Percentiles rank a stretch among this genome's conserved stretches.
Conservation (phyloP, 1,140 invertebrate species). For the Pentalonia nigronervosa region DNA sequence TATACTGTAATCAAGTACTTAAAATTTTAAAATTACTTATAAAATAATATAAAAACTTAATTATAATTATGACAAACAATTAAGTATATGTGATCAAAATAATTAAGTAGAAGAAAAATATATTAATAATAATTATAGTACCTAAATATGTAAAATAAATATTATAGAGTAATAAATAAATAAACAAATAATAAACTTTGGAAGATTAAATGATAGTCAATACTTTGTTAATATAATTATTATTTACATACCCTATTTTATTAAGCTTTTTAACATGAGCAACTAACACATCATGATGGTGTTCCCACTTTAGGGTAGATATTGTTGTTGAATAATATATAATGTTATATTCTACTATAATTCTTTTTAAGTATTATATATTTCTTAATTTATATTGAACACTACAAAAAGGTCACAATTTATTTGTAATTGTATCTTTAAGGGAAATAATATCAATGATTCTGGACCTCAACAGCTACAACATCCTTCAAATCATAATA, state of each 20-base stretch:
- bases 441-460: conserved; percentile 49
- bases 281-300: background rate
- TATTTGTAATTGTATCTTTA: conserved; percentile 26
- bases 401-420: background rate
- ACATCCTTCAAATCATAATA: conserved; percentile 47
- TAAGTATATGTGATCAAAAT: background rate
- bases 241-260: background rate
- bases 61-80: background rate
- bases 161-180: too few species aligned
- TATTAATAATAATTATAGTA: too few species aligned
- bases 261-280: background rate
- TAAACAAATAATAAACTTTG: too few species aligned
- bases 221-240: too few species aligned
- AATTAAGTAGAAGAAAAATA: too few species aligned
- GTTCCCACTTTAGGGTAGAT: background rate
- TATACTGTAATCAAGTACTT: too few species aligned
- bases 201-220: too few species aligned
- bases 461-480: conserved; percentile 35
- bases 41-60: background rate
- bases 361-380: background rate
- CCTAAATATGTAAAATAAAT: too few species aligned
- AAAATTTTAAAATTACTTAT: too few species aligned
- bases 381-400: background rate
- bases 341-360: background rate
- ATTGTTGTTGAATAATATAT: background rate